Evolutionary conservation across 2,797 vertebrate species (phyloP), one percentile per base, ranked within the genome.

Genomic region (Staurois parvus): DNA sequence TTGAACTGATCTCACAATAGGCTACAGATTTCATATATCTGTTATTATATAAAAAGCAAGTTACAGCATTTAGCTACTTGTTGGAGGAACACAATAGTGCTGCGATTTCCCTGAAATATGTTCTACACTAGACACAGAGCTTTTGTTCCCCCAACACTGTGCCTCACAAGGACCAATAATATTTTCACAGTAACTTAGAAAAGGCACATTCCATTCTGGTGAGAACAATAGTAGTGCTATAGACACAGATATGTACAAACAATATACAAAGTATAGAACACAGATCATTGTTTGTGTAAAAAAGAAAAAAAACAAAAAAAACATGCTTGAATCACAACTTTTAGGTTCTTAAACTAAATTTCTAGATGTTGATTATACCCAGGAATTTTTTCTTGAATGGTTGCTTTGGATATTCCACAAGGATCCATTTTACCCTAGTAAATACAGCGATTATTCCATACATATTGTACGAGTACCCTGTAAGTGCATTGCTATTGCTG

Each of bases 161-260:
- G 64, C 26, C 64, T 66, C 64, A 66, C 64, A 28, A 11, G 64
- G 40, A 73, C 72, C 37, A 45, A 28, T 73, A 73, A 73, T 26
- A 73, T 73, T 73, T 73, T 48, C 40, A 32, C 48, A 76, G 45
- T 21, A 11, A 72, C 34, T 21, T 37, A 30, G 45, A 59, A 76
- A 76, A 76, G 74, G 72, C 72, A 73, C 72, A 73, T 73, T 73
- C 26, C n/a, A 48, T 45, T 34, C 37, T 45, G 12, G n/a, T 73
- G 72, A 73, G 40, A 34, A 45, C 72, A 73, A 73, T 66, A 29
- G 28, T 9, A 66, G 12, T 6, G 28, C 64, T 66, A 64, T 26
- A 66, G 26, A 26, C 9, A 28, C 11, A 28, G 13, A 26, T 29
- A 52, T 52, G 72, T 45, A 73, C 37, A 48, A 48, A 48, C 72